Evolutionary conservation across 2,113 vertebrate genomes (phyloP), one percentile per base, ranked within the genome.

Genomic region (Petrocephalus zakoni): DNA sequence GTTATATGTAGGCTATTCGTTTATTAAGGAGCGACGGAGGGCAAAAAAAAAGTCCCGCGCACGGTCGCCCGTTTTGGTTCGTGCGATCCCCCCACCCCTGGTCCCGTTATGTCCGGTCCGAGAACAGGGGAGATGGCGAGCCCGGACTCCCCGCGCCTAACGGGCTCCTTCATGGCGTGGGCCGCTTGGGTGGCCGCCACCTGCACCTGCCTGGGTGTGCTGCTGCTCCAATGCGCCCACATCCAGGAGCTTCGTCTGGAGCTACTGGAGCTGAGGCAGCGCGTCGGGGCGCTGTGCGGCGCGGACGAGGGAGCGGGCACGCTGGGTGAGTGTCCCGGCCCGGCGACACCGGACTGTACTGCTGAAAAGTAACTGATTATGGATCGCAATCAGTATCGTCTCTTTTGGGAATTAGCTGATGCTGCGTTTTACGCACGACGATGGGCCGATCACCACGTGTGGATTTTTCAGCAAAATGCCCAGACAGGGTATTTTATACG

Each of bases 221-320:
- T 92, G 42, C 61, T 84, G 25, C 15, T 92, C 0, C 91, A 93
- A 53, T 90, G 68, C 61, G 85, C 51, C 6, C 90, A 90, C 58
- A 64, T 91, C 19, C 78, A 84, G 83, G 85, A 87, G 21, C 88
- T 93, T 75, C 86, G 86, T 37, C 72, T 37, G 15, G 91, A 91
- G 81, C 37, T 90, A 55, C 8, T 75, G 88, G 88, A 89, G 52
- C 56, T 92, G 58, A 86, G 87, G 46, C 84, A 72, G 17, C 52
- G 87, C 29, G 84, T 85, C 4, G 52, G 42, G 2, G 34, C 78
- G 5, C 58, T 25, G 25, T 52, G 86, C 15, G 17, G 9, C 19
- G 61, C 15, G 47, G 53, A 58, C 75, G 49, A 34, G 29, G 81
- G 22, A 1, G 25, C 25, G 75, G 42, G 42, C 42, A 9, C 85